Conservation (phyloP, 2,888 invertebrate genomes). For the Linnaemya tessellans region DNA sequence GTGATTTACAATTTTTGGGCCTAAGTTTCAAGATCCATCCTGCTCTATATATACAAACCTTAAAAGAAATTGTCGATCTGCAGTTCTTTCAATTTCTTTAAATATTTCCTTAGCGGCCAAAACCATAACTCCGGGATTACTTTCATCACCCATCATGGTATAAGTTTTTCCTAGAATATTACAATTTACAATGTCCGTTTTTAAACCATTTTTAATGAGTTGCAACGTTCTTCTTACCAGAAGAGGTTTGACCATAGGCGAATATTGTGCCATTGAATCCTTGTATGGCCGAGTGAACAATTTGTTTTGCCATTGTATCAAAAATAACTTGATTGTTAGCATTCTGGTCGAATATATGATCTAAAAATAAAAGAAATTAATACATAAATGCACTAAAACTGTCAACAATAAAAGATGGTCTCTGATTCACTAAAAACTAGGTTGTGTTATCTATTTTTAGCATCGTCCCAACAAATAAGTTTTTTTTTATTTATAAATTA, state of each 20-base stretch:
- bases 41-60: slow-evolving; percentile 69
- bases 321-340: slow-evolving; percentile 87
- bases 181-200: slow-evolving; percentile 3
- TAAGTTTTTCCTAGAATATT: slow-evolving; percentile 86
- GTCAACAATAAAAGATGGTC: background rate
- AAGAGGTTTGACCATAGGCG: slow-evolving; percentile 96
- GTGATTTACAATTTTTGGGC: no score
- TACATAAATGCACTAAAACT: background rate
- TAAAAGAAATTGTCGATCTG: slow-evolving; percentile 89
- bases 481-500: slow-evolving; percentile 54
- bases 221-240: slow-evolving; percentile 84
- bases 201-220: background rate
- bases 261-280: slow-evolving; percentile 95
- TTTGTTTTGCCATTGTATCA: slow-evolving; percentile 87
- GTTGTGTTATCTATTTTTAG: slow-evolving; percentile 49
- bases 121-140: slow-evolving; percentile 90
- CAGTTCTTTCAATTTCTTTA: slow-evolving; percentile 85
- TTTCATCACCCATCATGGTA: slow-evolving; percentile 90
- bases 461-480: background rate
- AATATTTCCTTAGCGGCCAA: slow-evolving; percentile 89
- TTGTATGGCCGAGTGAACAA: slow-evolving; percentile 88
- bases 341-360: slow-evolving; percentile 88
- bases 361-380: slow-evolving; percentile 82
- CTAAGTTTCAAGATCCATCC: no score
- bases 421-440: slow-evolving; percentile 34